Base-by-base conservation (phyloP, 2,113 vertebrate genomes). In the Poeciliopsis retropinna region DNA sequence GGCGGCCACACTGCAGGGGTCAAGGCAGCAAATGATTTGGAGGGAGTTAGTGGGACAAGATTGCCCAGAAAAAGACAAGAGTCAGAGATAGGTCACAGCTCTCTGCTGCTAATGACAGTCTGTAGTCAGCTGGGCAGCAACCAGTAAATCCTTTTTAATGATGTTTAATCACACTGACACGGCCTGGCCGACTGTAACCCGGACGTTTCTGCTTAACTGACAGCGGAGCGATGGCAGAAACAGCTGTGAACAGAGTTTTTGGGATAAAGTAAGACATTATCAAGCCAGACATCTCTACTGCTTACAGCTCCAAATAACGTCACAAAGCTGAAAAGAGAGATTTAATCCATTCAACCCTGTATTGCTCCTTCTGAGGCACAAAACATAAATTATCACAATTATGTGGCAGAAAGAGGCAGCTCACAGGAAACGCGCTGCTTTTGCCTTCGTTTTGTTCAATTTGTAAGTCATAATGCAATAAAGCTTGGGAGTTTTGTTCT, bases 111-210 rank as follows among this genome's bases (percentile, higher is more conserved):
- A 75, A 44, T 90, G 80, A 72, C 47, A 41, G 68, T 73, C 81
- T 74, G 47, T 73, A 75, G 70, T 78, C 79, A 89, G 87, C 87
- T 87, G 86, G 76, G 80, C 83, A 72, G 72, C 74, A 78, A 85
- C 84, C 76, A 90, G 85, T 93, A 84, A 89, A 81, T 82, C 77
- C 73, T 75, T 78, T 28, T 80, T 90, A 91, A 90, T 85, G 81
- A 84, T 78, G 80, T 83, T 65, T 87, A 87, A 88, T 84, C 69
- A 84, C 67, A 9, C 60, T 75, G 77, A 47, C 75, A 64, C 72
- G 63, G 63, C 51, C 69, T 73, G 69, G 68, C 67, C 65, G 27
- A 54, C 72, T 73, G 63, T 72, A 67, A 67, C 72, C 70, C 73
- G 47, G 54, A 75, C 34, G 67, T 75, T 75, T 81, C 61, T 68